Evolutionary conservation across 2,113 vertebrate species (phyloP).

Genomic region (Stigmatopora nigra): DNA sequence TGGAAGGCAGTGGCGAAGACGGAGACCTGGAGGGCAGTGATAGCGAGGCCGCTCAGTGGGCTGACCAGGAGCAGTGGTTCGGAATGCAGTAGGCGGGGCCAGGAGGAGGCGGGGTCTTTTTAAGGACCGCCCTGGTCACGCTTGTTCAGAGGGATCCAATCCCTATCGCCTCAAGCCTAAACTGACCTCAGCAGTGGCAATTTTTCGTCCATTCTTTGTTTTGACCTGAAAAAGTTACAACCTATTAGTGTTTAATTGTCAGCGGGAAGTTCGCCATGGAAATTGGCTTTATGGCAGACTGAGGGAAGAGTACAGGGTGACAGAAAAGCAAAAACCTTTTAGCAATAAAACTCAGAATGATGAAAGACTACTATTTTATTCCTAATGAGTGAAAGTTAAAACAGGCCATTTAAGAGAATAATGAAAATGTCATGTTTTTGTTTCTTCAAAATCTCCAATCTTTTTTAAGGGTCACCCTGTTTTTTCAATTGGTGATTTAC

Average conservation of each 20-base stretch:
- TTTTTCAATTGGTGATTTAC: not conserved
- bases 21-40: constrained; percentile 96
- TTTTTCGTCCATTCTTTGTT: not conserved
- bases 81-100: constrained; percentile 82
- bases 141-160: not conserved
- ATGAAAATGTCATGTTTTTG: too few species aligned
- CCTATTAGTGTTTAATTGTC: not conserved
- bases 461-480: too few species aligned
- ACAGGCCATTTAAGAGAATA: too few species aligned
- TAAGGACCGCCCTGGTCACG: not conserved
- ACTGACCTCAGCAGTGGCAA: not conserved
- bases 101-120: constrained; percentile 9
- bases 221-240: not conserved
- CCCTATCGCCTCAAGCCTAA: not conserved
- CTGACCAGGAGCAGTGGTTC: constrained; percentile 98
- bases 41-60: constrained; percentile 96
- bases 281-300: not conserved
- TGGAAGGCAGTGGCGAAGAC: constrained; percentile 98
- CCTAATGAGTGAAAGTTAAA: too few species aligned
- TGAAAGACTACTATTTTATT: too few species aligned
- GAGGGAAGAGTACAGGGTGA: not conserved
- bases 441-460: too few species aligned
- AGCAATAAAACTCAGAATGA: too few species aligned
- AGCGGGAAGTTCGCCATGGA: not conserved
- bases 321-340: too few species aligned